Conservation (phyloP, 2,797 vertebrate species). For the Galago senegalensis region DNA sequence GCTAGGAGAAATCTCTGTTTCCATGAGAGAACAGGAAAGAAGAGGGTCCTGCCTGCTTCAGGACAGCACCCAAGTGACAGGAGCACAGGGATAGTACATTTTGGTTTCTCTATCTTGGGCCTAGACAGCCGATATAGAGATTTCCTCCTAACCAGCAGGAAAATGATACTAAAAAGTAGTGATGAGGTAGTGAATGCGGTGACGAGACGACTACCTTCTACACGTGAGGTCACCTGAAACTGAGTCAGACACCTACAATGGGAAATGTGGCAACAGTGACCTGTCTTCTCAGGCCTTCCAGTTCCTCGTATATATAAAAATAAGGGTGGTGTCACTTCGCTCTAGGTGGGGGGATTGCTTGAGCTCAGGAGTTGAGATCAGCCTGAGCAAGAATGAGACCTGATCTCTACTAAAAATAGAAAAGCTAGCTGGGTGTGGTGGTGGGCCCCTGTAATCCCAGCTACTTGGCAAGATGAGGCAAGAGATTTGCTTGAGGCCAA, state of each 20-base stretch:
- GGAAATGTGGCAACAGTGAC: neutral
- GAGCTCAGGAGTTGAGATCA: too few relatives aligned
- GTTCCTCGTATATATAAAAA: neutral
- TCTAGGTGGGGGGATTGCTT: neutral
- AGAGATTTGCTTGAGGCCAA: too few relatives aligned
- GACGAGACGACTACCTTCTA: neutral
- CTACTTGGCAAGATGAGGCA: too few relatives aligned
- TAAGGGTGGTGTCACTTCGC: neutral
- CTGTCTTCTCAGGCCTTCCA: neutral
- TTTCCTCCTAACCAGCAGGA: neutral
- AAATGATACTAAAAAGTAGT: neutral
- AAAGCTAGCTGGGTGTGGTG: too few relatives aligned
- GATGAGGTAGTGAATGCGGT: neutral
- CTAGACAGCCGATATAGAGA: neutral
- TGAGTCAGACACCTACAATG: neutral
- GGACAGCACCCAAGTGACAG: neutral
- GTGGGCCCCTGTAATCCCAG: too few relatives aligned
- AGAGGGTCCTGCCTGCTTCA: neutral
- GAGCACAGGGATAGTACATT: neutral
- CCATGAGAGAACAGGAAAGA: neutral
- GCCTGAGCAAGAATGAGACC: too few relatives aligned
- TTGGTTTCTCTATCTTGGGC: neutral
- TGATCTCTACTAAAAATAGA: too few relatives aligned
- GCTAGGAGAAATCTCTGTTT: neutral
- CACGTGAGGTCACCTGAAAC: accelerated